Base-by-base conservation (phyloP, 2,797 vertebrate genomes). In the Diplodus puntazzo region DNA sequence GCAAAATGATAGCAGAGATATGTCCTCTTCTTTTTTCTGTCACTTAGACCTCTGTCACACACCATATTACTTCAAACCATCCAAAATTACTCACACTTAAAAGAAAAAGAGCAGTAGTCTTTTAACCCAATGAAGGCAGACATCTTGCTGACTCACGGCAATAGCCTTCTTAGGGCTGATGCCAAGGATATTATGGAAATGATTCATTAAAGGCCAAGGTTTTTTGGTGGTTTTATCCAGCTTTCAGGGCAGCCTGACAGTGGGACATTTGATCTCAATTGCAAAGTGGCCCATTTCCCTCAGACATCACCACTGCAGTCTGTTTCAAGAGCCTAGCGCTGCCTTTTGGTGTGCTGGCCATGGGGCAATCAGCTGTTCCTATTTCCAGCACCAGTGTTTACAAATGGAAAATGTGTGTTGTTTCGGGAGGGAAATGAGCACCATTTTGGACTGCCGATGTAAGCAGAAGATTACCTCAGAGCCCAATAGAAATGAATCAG, bases 121-220 rank as follows among this genome's bases (percentile, higher is more conserved):
- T 88, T 92, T 92, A 93, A 94, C 89, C 88, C 85, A 83, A 88
- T 92, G 76, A 90, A 91, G 75, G 45, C 81, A 71, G 82, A 79
- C 87, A 88, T 92, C 76, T 88, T 92, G 94, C 92, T 94, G 94
- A 94, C 90, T 94, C 93, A 93, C 61, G 5, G 88, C 88, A 69
- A 87, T 77, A 78, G 84, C 78, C 81, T 77, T 88, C 87, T 89
- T 75, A 76, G 80, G 85, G 78, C 58, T 13, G 79, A 87, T 88
- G 91, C 91, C 92, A 93, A 87, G 89, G 85, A 93, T 93, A 90
- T 94, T 93, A 93, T 93, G 91, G 88, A 93, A 92, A 92, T 92
- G 82, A 92, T 91, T 93, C 87, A 91, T 94, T 93, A 91, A 91
- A 91, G 89, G 89, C 87, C 90, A 84, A 72, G 78, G 75, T 84